Base-by-base conservation (phyloP, 1,140 invertebrate genomes). In the Solen grandis region DNA sequence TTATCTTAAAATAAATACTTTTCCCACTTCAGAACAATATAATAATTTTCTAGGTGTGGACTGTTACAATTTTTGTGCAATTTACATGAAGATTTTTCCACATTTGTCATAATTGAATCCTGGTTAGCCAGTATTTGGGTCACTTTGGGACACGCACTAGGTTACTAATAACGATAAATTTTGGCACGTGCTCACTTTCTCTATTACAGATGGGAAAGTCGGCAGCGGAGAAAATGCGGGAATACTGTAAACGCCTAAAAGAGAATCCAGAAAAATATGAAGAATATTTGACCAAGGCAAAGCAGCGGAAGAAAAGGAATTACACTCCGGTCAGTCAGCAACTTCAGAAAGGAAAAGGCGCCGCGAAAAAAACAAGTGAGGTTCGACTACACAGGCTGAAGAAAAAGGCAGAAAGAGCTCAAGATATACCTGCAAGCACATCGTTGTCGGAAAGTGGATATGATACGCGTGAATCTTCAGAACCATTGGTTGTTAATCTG, bases 401-500 rank as follows among this genome's bases (percentile, higher is more conserved):
- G n/a, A 62, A 62, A 62, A 74, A 14, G 33, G 29, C 10, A 2
- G 38, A 62, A 29, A 25, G 22, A 1, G 22, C n/a, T n/a, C 31
- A 59, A 14, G 8, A 29, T 16, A 14, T 13, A n/a, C 14, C 5
- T 4, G 0, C 5, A 33, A 8, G 10, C 35, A 19, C 5, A 31
- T 57, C 69, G 29, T 22, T 38, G 3, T 8, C n/a, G 27, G 27
- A 25, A 50, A 74, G 57, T 63, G 72, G 57, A 27, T 74, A 62
- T 38, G 72, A 74, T n/a, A 62, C 72, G n/a, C 35, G 2, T 19
- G 27, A 38, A 5, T 27, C 19, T 8, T 25, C n/a, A 22, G 27
- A 3, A 63, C 60, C 27, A 16, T 35, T 76, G 27, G 14, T 38
- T 10, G 73, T 76, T n/a, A 76, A 55, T 13, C 63, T 63, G 62